Conservation (phyloP, 1,140 invertebrate genomes). For the Dryas iulia region DNA sequence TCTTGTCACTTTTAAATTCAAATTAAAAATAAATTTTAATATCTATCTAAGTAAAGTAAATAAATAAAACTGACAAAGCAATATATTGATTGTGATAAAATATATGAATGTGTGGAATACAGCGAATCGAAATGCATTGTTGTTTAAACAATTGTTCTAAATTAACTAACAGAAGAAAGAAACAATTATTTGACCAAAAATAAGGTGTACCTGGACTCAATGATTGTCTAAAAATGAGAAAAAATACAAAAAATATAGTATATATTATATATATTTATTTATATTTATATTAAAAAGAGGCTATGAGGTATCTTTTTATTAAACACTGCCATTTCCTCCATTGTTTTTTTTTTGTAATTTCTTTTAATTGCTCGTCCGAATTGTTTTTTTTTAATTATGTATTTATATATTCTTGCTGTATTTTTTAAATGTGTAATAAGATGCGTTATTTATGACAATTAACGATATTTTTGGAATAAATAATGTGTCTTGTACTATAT, state of each 20-base stretch:
- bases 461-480: too few relatives aligned
- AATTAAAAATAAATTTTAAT: background rate
- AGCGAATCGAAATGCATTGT: background rate
- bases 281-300: background rate
- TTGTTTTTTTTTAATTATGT: background rate
- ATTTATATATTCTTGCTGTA: background rate
- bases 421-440: background rate
- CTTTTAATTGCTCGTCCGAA: background rate
- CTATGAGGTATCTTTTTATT: background rate
- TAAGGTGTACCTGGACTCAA: background rate
- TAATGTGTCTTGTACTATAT: too few relatives aligned
- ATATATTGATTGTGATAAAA: background rate
- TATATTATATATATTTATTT: background rate
- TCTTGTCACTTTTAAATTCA: background rate
- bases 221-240: background rate
- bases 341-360: background rate
- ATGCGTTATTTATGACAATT: background rate
- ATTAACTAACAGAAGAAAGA: background rate
- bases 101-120: background rate
- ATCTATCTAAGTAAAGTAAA: background rate
- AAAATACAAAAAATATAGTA: background rate
- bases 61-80: slow-evolving; percentile 2
- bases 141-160: background rate
- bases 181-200: too few relatives aligned
- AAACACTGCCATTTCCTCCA: background rate